phyloP scores from a whole-genome alignment of 2,797 vertebrate species.

The Cossypha niveicapilla region DNA sequence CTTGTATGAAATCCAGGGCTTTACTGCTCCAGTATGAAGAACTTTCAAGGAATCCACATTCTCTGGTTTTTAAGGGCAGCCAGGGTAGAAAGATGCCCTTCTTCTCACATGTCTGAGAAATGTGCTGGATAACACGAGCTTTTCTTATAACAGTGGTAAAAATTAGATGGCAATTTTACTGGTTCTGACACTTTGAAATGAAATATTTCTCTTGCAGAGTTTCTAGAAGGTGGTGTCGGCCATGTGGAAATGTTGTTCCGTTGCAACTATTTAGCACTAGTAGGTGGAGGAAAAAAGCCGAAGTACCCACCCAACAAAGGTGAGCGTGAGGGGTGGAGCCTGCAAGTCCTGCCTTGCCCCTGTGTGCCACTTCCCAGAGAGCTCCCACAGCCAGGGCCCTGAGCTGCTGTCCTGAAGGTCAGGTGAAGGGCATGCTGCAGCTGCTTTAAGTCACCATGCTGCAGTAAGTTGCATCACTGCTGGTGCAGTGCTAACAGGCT shows the following conservation, averaged over 20 bases:
- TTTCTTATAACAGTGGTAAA: background rate
- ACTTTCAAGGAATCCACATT: background rate
- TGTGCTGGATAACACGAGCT: background rate
- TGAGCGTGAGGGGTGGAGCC: slow-evolving; percentile 29
- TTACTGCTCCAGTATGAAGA: background rate
- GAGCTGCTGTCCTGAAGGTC: background rate
- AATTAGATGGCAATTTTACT: background rate
- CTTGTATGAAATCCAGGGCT: background rate
- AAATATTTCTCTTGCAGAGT: slow-evolving; percentile 81
- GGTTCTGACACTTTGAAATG: background rate
- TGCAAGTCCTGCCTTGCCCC: background rate
- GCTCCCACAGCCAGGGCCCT: fast-evolving
- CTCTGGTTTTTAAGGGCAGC: background rate
- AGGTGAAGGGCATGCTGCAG: background rate
- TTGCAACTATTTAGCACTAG: slow-evolving; percentile 96
- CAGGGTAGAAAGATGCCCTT: background rate
- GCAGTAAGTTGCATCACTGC: background rate
- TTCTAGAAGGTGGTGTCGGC: slow-evolving; percentile 93
- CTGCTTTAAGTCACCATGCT: background rate
- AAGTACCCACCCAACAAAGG: slow-evolving; percentile 99
- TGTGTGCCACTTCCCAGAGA: background rate
- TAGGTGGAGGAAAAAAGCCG: slow-evolving; percentile 96
- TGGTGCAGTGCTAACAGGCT: background rate
- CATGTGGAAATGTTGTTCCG: slow-evolving; percentile 98
- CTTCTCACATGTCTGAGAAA: background rate